Conservation (phyloP, 2,888 invertebrate species). For the Malthinus seriepunctatus region DNA sequence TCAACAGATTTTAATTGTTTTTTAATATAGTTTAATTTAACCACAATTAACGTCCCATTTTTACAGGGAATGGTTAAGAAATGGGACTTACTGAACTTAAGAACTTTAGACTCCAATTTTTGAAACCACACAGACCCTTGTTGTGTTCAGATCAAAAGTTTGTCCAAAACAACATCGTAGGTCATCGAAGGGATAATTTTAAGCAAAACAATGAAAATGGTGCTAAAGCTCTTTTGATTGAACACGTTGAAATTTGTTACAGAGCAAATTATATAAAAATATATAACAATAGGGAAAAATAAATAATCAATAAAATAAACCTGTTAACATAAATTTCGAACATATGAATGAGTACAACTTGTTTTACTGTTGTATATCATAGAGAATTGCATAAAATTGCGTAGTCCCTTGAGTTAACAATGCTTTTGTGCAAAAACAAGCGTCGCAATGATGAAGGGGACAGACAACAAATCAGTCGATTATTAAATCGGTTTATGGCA, state of each 20-base stretch:
- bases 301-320: conserved; percentile 18
- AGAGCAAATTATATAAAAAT: neutral
- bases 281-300: conserved; percentile 10
- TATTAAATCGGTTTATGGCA: conserved; percentile 48
- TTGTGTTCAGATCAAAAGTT: too few species aligned
- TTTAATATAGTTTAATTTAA: too few species aligned
- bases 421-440: conserved; percentile 49
- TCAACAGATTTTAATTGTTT: too few species aligned
- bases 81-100: too few species aligned
- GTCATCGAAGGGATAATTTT: too few species aligned
- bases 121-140: too few species aligned
- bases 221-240: neutral
- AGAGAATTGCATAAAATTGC: conserved; percentile 37
- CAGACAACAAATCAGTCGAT: conserved; percentile 48
- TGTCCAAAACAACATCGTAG: too few species aligned
- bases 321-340: conserved; percentile 25
- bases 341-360: conserved; percentile 24
- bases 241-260: neutral
- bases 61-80: too few species aligned
- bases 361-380: conserved; percentile 26
- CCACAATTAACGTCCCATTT: too few species aligned
- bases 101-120: too few species aligned
- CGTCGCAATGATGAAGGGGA: conserved; percentile 46
- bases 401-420: conserved; percentile 45
- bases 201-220: too few species aligned